Conservation (phyloP, 2,888 invertebrate genomes). For the Polyommatus icarus region DNA sequence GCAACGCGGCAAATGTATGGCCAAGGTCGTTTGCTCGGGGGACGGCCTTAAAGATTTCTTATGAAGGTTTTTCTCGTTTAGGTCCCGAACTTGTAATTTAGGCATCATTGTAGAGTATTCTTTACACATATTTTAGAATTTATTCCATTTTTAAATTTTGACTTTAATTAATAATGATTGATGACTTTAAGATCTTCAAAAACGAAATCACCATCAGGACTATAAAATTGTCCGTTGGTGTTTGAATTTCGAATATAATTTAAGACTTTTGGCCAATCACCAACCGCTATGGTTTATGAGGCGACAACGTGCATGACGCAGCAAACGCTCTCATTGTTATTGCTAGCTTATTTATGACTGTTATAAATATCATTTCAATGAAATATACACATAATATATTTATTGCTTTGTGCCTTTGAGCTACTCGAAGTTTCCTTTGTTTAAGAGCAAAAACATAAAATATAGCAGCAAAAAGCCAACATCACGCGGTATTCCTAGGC, state of each 20-base stretch:
- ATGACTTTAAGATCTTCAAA: background rate
- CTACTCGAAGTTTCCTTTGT: background rate
- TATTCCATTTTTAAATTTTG: no score
- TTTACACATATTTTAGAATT: no score
- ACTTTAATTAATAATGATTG: no score
- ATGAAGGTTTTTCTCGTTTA: no score
- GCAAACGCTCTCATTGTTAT: slow-evolving; percentile 15
- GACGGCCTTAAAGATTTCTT: no score
- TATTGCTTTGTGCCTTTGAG: slow-evolving; percentile 3
- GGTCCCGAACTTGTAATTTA: no score
- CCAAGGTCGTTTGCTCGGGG: no score
- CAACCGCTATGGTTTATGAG: slow-evolving; percentile 13
- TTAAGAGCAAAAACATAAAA: background rate
- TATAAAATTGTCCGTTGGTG: slow-evolving; percentile 1
- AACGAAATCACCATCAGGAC: background rate
- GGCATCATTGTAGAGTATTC: no score
- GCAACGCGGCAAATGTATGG: no score
- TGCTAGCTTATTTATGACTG: slow-evolving; percentile 12
- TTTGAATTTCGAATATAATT: slow-evolving; percentile 12
- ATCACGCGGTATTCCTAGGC: slow-evolving; percentile 29
- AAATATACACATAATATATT: slow-evolving; percentile 1
- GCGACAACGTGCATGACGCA: slow-evolving; percentile 16
- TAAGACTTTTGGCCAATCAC: slow-evolving; percentile 25
- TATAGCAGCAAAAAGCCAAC: background rate
- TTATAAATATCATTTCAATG: slow-evolving; percentile 17